phyloP scores from a whole-genome alignment of 1,140 invertebrate genomes.

The Drosophila busckii region DNA sequence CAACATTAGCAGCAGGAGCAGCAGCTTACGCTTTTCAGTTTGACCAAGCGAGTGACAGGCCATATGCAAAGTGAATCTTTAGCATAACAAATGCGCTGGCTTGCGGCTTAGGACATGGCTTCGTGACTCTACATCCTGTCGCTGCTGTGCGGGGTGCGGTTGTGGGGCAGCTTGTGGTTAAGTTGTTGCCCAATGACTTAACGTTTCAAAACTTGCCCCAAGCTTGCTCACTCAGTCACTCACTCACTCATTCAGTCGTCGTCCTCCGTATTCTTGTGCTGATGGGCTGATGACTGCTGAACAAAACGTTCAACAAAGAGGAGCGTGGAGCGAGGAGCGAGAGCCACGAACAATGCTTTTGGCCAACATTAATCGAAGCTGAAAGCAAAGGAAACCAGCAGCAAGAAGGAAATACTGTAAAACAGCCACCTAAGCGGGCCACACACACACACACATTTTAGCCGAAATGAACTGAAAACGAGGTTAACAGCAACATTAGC shows the following conservation, averaged over 20 bases:
- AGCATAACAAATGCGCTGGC: constrained; percentile 47
- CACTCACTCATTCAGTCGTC: too few relatives aligned
- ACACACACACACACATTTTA: too few relatives aligned
- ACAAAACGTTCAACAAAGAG: constrained; percentile 29
- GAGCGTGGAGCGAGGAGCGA: neutral
- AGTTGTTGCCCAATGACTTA: constrained; percentile 18
- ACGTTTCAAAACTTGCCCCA: constrained; percentile 1
- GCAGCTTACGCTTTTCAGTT: too few relatives aligned
- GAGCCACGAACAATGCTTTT: constrained; percentile 18
- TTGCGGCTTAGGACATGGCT: constrained; percentile 15
- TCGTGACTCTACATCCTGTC: too few relatives aligned
- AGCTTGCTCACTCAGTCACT: too few relatives aligned
- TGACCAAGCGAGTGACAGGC: too few relatives aligned
- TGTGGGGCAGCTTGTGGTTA: neutral
- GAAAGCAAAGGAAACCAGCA: constrained; percentile 34
- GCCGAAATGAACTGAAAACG: constrained; percentile 31
- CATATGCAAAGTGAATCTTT: constrained; percentile 52
- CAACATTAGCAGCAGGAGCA: too few relatives aligned
- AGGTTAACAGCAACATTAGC: constrained; percentile 16
- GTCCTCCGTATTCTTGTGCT: too few relatives aligned
- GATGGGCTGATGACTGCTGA: constrained; percentile 42
- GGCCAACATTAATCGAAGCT: constrained; percentile 66
- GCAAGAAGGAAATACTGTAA: constrained; percentile 47
- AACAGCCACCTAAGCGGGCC: neutral
- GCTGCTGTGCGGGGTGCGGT: neutral